Evolutionary conservation across 2,888 invertebrate genomes (phyloP), one percentile per base, ranked within the genome.

Genomic region (Acrocyrtus sp.): DNA sequence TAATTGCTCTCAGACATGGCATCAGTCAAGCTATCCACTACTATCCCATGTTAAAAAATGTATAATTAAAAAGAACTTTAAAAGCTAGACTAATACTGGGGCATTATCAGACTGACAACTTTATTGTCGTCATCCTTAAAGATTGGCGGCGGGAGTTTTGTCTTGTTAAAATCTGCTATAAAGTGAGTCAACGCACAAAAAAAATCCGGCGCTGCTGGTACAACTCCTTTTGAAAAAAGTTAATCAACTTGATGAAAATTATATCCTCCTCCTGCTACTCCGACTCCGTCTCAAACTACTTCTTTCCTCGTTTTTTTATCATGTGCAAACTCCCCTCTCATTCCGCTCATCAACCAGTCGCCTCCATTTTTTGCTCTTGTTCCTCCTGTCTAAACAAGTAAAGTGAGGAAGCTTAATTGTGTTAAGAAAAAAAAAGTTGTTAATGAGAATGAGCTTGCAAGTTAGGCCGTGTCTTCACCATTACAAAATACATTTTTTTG

Each of bases 351-450:
- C 24, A 50, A 50, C 26, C n/a, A 43, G 5, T 43, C 21, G 19
- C 3, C 34, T 47, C 48, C 22, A 19, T 51, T 62, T 43, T 27
- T 19, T 62, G 43, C 41, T 2, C 10, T 41, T 41, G 51, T 62
- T 53, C 17, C n/a, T 41, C n/a, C n/a, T 4, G 24, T 24, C 26
- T 26, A 29, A 6, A 22, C 39, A 50, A 6, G 58, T 47, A 51
- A 65, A 65, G 65, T 65, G 65, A 65, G 54, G 65, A 65, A 65
- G 65, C 54, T 65, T n/a, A 65, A 65, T 65, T 65, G 54, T 47
- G 54, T 65, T 65, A 65, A 47, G 27, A 45, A 65, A 65, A n/a
- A n/a, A n/a, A 65, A 65, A 65, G 65, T 65, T 65, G 54, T 65
- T 65, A 65, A 65, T 65, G 54, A 65, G 56, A 65, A 54, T 65